A percentile compares a stretch with the other conserved stretches of the same genome.
These are phyloP conservation scores for Actinia equina DNA, from an alignment of 64 coral and sea anemone genomes.

Conservation along the genomic window DNA sequence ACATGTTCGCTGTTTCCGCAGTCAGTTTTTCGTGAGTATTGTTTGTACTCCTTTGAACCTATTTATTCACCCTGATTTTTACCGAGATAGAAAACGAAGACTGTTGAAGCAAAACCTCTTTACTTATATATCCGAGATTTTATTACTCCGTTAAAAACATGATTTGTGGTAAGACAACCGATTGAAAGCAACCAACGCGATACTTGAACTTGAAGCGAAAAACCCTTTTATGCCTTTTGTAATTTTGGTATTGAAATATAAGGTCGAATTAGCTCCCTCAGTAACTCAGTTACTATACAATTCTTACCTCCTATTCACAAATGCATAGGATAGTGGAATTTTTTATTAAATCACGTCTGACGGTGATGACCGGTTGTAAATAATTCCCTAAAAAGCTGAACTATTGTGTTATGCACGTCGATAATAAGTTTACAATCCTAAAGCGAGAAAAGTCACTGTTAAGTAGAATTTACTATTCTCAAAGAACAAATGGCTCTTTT, in stretches of 20 bases:
- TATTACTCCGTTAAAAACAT: constrained; percentile 5
- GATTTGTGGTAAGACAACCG: constrained; percentile 19
- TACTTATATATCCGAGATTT: not conserved
- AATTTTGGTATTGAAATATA: not conserved
- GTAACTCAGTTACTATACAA: not conserved
- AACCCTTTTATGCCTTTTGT: not conserved
- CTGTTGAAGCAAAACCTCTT: not conserved
- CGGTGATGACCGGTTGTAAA: not conserved
- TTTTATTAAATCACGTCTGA: constrained; percentile 1
- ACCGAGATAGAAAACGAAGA: not conserved
- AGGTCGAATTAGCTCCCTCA: not conserved
- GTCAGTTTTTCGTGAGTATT: not conserved
- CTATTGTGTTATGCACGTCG: not conserved
- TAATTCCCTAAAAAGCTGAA: not conserved
- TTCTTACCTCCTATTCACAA: not conserved
- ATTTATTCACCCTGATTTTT: not conserved
- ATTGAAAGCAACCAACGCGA: not conserved
- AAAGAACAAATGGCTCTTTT: not conserved
- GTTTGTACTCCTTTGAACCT: not conserved
- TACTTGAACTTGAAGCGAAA: constrained; percentile 1
- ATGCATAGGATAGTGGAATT: constrained; percentile 1
- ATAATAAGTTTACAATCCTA: not conserved
- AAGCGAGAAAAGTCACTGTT: constrained; percentile 17
- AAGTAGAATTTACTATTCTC: not conserved
- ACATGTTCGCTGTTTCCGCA: constrained; percentile 3